Conservation (phyloP, 2,113 vertebrate genomes). For the Motacilla alba region DNA sequence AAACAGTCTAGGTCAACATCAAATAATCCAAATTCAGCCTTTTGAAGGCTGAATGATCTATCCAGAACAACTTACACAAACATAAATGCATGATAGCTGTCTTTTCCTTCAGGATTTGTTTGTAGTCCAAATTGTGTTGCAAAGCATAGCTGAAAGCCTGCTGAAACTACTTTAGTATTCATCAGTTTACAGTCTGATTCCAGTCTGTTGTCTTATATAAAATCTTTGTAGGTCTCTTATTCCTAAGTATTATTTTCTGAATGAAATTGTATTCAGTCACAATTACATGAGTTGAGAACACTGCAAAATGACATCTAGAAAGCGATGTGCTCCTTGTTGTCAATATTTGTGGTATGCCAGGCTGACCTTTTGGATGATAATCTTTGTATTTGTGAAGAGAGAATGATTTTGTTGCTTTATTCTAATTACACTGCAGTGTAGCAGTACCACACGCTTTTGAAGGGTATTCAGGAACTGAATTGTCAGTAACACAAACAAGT, state of each 20-base stretch:
- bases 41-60: background rate
- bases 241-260: background rate
- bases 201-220: background rate
- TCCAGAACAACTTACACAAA: background rate
- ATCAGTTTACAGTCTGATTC: background rate
- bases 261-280: background rate
- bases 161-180: background rate
- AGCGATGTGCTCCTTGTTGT: background rate
- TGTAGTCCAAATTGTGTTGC: background rate
- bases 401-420: slow-evolving; percentile 32
- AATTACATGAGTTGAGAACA: background rate
- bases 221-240: background rate
- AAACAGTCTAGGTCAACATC: background rate
- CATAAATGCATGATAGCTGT: background rate
- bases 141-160: background rate
- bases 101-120: background rate
- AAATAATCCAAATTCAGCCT: background rate
- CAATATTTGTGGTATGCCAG: background rate
- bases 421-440: background rate
- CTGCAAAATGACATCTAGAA: background rate
- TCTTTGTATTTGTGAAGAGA: background rate
- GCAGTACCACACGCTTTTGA: background rate
- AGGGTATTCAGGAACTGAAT: slow-evolving; percentile 24
- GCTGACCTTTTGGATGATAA: slow-evolving; percentile 12
- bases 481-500: slow-evolving; percentile 24